Conservation (phyloP, 2,113 vertebrate genomes). For the Semnornis frantzii region DNA sequence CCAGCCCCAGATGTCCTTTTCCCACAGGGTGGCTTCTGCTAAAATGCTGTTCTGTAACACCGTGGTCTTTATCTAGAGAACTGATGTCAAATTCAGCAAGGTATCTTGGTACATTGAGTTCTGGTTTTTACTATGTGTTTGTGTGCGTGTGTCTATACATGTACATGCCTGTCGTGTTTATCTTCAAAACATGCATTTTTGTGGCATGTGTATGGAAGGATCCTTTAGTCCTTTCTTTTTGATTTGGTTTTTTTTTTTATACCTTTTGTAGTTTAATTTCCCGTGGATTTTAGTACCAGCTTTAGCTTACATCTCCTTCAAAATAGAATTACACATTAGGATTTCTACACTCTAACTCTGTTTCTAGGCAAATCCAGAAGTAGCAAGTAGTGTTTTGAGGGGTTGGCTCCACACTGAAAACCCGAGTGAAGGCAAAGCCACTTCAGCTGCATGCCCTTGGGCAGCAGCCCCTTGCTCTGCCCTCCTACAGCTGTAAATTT, state of each 20-base stretch:
- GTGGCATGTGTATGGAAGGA: background rate
- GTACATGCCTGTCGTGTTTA: background rate
- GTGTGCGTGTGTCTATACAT: background rate
- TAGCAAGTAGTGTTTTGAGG: background rate
- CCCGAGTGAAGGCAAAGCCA: background rate
- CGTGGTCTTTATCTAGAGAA: background rate
- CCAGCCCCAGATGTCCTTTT: background rate
- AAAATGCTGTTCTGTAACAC: background rate
- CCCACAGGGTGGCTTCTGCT: background rate
- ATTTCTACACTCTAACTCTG: background rate
- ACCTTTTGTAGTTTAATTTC: slow-evolving; percentile 12
- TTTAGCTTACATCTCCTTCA: background rate
- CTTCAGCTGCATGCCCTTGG: background rate
- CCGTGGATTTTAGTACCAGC: background rate
- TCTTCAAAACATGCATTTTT: background rate
- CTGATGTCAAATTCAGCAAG: background rate
- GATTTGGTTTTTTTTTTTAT: background rate
- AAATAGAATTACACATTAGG: background rate
- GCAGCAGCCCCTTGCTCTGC: background rate
- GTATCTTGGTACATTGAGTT: background rate
- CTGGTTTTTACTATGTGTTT: background rate
- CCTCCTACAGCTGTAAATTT: slow-evolving; percentile 43
- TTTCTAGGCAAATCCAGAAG: background rate
- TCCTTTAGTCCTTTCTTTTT: background rate
- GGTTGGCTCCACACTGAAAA: background rate